Base-by-base conservation (phyloP, 2,888 invertebrate species). In the Elegia similella region DNA sequence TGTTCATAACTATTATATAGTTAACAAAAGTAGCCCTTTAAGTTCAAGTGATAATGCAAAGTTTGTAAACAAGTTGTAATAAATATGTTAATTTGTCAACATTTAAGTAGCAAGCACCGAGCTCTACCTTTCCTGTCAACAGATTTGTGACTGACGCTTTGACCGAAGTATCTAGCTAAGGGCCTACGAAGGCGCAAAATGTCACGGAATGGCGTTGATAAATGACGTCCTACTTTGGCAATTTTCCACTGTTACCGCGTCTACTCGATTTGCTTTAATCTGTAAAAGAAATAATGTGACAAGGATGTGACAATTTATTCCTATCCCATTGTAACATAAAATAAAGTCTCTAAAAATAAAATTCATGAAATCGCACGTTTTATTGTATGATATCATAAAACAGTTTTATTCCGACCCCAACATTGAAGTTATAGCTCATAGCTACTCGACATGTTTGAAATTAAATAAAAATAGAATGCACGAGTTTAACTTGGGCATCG, bases 151-250 rank as follows among this genome's bases (percentile, higher is more conserved):
- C 52, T 13, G 47, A 52, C 57, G 43, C 56, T 8, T 50, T 55
- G 57, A 38, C 52, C 17, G 47, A 52, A 58, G 43, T 58, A n/a
- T 38, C 50, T 50, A 54, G 58, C 60, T 59, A 56, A 56, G 47
- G 55, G 55, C 57, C 59, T 58, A 70, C 68, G 70, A 71, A 75
- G 76, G 77, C 79, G 75, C 70, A 67, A 75, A 73, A 78, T 62
- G 82, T 80, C 82, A 78, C 70, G 66, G 69, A 77, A 67, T 73
- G 82, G 75, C 81, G 73, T 80, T 84, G 83, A 84, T 78, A 82
- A 84, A 84, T 81, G 78, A 78, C 73, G 62, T 63, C 65, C 72
- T 72, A 73, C 75, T 80, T 80, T 80, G 78, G 78, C 80, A 82
- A 82, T 81, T 82, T 81, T 82, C 82, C 80, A 81, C 80, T 76